These are phyloP conservation scores for Xiphias gladius DNA, from an alignment of 2,113 vertebrate genomes.

Conservation along the genomic window DNA sequence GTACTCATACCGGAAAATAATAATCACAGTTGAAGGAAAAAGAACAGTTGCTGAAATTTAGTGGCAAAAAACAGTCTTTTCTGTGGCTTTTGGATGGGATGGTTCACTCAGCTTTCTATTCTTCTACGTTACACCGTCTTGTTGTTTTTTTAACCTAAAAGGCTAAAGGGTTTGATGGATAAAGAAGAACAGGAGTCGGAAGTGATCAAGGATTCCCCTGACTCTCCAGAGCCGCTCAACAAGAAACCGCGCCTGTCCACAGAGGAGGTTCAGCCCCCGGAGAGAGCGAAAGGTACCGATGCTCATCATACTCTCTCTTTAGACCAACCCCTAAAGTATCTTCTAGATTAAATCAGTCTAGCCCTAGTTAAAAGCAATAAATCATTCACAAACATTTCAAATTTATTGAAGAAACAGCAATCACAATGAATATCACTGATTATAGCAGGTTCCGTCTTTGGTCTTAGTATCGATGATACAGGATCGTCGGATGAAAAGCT, in stretches of 20 bases:
- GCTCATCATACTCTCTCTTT: neutral
- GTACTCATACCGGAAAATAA: neutral
- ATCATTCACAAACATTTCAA: too few relatives aligned
- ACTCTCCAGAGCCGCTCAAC: slow-evolving; percentile 96
- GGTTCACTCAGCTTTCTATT: neutral
- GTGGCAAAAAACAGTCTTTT: neutral
- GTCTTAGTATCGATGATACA: too few relatives aligned
- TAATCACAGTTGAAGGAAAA: too few relatives aligned
- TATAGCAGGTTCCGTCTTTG: too few relatives aligned
- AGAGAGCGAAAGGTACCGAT: slow-evolving; percentile 92
- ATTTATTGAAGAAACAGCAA: too few relatives aligned
- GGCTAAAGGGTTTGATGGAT: slow-evolving; percentile 91
- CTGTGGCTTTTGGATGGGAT: too few relatives aligned
- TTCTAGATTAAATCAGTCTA: neutral
- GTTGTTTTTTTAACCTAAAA: slow-evolving; percentile 51
- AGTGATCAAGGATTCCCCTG: slow-evolving; percentile 97
- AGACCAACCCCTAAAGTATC: neutral
- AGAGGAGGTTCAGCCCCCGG: slow-evolving; percentile 89
- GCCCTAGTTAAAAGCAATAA: too few relatives aligned
- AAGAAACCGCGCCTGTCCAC: slow-evolving; percentile 93
- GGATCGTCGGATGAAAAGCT: too few relatives aligned
- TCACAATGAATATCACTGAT: too few relatives aligned
- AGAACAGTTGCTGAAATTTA: neutral
- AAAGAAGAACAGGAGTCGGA: slow-evolving; percentile 95
- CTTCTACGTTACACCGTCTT: neutral